phyloP scores from a whole-genome alignment of 2,797 vertebrate species.

The Cryptoprocta ferox region DNA sequence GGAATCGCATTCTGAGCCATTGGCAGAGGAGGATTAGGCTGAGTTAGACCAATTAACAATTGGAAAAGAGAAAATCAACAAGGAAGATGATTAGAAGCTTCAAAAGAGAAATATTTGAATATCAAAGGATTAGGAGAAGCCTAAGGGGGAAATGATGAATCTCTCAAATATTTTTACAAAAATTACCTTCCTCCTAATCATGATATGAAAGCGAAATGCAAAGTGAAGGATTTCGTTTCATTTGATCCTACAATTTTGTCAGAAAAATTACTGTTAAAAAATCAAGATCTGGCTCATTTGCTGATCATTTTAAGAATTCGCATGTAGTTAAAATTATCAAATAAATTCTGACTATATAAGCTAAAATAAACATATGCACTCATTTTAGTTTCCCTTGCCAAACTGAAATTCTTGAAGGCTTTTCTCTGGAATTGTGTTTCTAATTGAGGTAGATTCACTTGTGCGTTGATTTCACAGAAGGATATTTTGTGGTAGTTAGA shows the following conservation, averaged over 20 bases:
- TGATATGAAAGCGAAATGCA: slow-evolving; percentile 78
- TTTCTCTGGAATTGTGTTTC: slow-evolving; percentile 1
- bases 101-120: slow-evolving; percentile 82
- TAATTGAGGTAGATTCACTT: slow-evolving; percentile 26
- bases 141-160: slow-evolving; percentile 73
- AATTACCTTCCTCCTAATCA: slow-evolving; percentile 82
- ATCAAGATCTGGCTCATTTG: slow-evolving; percentile 78
- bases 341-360: slow-evolving; percentile 74
- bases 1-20: slow-evolving; percentile 26
- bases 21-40: slow-evolving; percentile 55
- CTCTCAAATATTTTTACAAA: slow-evolving; percentile 83
- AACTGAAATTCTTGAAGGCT: slow-evolving; percentile 35
- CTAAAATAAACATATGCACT: slow-evolving; percentile 70
- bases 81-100: slow-evolving; percentile 78
- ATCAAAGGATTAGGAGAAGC: slow-evolving; percentile 79
- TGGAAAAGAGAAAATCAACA: slow-evolving; percentile 77
- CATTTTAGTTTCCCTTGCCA: slow-evolving; percentile 65
- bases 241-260: slow-evolving; percentile 82
- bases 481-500: not conserved
- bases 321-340: slow-evolving; percentile 80
- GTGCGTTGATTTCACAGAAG: slow-evolving; percentile 12
- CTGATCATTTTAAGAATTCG: slow-evolving; percentile 77
- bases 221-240: slow-evolving; percentile 80
- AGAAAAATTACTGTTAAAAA: slow-evolving; percentile 80
- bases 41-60: slow-evolving; percentile 80